phyloP scores from a whole-genome alignment of 2,797 vertebrate species.

The Urosaurus nigricauda region DNA sequence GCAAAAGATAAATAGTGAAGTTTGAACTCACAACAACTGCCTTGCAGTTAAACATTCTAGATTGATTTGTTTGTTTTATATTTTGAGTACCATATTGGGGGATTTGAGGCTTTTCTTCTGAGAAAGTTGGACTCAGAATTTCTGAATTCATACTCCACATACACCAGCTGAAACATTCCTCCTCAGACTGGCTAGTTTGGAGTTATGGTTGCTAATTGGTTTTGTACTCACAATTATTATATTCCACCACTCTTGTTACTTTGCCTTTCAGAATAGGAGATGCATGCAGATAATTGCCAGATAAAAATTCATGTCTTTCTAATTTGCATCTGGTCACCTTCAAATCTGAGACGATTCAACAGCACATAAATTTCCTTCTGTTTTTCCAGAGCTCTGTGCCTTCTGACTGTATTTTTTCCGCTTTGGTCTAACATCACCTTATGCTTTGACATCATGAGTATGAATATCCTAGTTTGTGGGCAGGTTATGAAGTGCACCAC shows the following conservation, averaged over 20 bases:
- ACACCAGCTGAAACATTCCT: background rate
- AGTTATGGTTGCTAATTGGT: background rate
- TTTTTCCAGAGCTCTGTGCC: background rate
- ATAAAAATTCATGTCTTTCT: background rate
- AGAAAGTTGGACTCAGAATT: background rate
- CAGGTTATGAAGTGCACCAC: background rate
- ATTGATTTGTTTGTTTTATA: constrained; percentile 7
- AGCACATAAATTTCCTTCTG: background rate
- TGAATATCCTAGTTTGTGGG: background rate
- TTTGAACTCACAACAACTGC: background rate
- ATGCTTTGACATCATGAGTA: background rate
- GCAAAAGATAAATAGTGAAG: background rate
- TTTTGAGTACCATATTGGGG: background rate
- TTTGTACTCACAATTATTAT: background rate
- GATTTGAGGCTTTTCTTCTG: background rate
- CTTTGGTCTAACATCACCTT: too few relatives aligned
- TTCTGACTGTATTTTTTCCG: background rate
- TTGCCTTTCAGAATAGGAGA: background rate
- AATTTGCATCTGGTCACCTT: background rate
- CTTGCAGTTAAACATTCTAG: background rate
- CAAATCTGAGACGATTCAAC: background rate
- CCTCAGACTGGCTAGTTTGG: background rate
- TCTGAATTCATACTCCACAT: background rate
- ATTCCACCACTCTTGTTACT: background rate
- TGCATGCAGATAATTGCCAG: background rate